Conservation (phyloP, 1,140 invertebrate genomes). For the Caerostris extrusa region DNA sequence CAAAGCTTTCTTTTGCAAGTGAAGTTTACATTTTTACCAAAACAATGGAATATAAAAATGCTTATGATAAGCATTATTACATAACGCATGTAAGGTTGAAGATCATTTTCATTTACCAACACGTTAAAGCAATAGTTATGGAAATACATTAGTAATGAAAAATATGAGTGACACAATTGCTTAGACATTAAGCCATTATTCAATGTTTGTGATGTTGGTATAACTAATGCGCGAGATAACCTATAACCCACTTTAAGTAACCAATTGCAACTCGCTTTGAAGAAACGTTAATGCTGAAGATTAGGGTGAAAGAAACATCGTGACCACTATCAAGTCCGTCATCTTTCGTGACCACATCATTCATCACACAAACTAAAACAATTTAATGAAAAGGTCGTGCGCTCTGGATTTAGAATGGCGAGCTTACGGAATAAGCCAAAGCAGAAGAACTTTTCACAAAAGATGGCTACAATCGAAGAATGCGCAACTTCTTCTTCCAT, state of each 20-base stretch:
- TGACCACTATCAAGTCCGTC: not conserved
- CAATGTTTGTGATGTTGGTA: not conserved
- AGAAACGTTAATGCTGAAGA: not conserved
- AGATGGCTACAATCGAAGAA: not conserved
- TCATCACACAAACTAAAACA: constrained; percentile 14
- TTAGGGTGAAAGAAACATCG: constrained; percentile 25
- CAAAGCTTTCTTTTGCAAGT: no score
- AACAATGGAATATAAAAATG: no score
- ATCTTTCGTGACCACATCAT: constrained; percentile 26
- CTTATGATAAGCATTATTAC: no score
- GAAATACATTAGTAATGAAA: not conserved
- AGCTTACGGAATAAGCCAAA: not conserved
- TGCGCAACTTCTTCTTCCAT: not conserved
- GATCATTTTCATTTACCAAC: no score
- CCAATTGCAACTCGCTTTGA: not conserved
- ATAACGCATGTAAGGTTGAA: no score
- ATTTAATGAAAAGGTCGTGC: constrained; percentile 31
- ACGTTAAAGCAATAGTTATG: no score
- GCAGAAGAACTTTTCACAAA: constrained; percentile 10
- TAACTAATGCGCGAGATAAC: constrained; percentile 17
- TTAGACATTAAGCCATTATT: not conserved
- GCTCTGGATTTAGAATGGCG: not conserved
- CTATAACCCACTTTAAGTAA: constrained; percentile 23
- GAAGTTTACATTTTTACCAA: no score
- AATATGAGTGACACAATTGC: not conserved